A percentile compares a stretch with the other conserved stretches of the same genome.
These are phyloP conservation scores for Mus spicilegus DNA, from an alignment of 2,113 vertebrate species.

Conservation along the genomic window DNA sequence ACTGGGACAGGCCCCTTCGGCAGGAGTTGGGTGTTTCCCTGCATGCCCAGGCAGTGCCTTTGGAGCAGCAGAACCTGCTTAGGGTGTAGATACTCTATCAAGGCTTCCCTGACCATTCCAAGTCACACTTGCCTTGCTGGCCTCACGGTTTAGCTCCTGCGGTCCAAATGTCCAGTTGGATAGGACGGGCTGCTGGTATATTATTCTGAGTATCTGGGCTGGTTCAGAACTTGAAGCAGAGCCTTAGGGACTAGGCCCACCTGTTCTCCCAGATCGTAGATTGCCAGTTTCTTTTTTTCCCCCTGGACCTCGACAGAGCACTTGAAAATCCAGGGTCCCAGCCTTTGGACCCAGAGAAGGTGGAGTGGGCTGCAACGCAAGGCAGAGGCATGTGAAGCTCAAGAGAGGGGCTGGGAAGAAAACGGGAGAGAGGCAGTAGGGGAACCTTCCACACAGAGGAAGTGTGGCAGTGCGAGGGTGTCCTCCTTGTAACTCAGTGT, in stretches of 20 bases:
- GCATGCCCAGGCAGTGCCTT: background rate
- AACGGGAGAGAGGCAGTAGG: background rate
- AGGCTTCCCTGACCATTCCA: too few species aligned
- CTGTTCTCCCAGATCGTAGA: background rate
- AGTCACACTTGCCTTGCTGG: background rate
- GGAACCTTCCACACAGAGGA: background rate
- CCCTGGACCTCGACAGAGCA: background rate
- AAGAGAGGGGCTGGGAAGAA: background rate
- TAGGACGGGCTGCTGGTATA: too few species aligned
- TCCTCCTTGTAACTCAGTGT: background rate
- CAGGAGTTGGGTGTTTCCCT: background rate
- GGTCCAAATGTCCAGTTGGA: too few species aligned
- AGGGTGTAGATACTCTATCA: background rate
- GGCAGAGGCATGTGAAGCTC: background rate
- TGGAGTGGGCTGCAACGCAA: background rate
- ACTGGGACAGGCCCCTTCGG: background rate
- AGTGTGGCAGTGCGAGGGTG: background rate
- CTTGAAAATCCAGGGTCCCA: background rate
- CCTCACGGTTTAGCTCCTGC: background rate
- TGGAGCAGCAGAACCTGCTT: too few species aligned
- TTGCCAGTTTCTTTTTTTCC: too few species aligned
- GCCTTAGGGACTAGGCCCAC: background rate
- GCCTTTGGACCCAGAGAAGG: background rate
- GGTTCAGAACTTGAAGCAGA: background rate
- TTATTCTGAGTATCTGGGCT: background rate